Base-by-base conservation (phyloP, 2,797 vertebrate genomes). In the Danio tinwini region DNA sequence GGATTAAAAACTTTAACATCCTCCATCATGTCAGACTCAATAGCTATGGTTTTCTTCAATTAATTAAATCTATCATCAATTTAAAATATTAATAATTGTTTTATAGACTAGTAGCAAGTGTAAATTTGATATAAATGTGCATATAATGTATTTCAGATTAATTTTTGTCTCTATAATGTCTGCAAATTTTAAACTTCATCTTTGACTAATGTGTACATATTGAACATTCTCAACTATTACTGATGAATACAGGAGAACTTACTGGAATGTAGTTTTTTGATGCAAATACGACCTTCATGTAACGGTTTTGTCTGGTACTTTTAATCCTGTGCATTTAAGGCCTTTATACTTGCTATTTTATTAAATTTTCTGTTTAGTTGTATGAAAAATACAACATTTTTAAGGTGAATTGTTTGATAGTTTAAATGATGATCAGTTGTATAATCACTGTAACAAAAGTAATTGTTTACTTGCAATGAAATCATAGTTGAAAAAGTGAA, bases 1-100 rank as follows among this genome's bases (percentile, higher is more conserved):
- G 62, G 6, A 12, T 76, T 67, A 55, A 65, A 29, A 76, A 65
- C 62, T n/a, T 65, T 4, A 13, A 11, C 8, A 49, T 6, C 65
- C 29, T 16, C 58, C 13, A 8, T 16, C 14, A n/a, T 44, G 14
- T 55, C 44, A 76, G 39, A 64, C 52, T 39, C n/a, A 21, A n/a
- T 7, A 49, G 10, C 9, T 19, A 42, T 6, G 21, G 9, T 68
- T 67, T 50, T 16, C 45, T 50, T 68, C 13, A 49, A 10, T 10
- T 29, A 29, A 37, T 50, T 68, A 50, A 68, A 68, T 37, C n/a
- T 16, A 47, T 65, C 6, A 19, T 44, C 3, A n/a, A 9, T 14
- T 45, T 44, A 19, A 19, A 0, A 13, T 19, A 29, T 29, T 29
- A 29, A 29, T 29, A 29, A 29, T 29, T 29, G 29, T 3, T 29